Conservation (phyloP, 1,140 invertebrate species). For the Cryptotermes secundus region DNA sequence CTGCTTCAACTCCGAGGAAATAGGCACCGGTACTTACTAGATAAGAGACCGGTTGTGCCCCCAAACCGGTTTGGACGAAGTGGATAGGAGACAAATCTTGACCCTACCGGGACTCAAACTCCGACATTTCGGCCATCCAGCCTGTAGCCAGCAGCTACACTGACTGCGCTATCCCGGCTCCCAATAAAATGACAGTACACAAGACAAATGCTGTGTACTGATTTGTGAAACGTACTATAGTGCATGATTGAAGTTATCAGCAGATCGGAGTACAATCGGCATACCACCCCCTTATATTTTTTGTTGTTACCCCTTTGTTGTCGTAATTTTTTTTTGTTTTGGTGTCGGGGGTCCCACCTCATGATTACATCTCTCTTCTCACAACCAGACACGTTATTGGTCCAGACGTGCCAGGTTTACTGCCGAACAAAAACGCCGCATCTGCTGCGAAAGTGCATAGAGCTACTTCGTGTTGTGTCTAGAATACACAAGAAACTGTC, state of each 20-base stretch:
- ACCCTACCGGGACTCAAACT: no score
- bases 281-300: background rate
- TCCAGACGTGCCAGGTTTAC: background rate
- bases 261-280: background rate
- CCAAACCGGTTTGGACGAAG: no score
- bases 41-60: no score
- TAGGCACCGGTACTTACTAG: no score
- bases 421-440: background rate
- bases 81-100: no score
- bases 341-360: background rate
- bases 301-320: background rate
- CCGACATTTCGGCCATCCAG: no score
- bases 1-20: no score
- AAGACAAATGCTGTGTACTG: no score
- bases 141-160: no score
- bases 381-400: background rate
- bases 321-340: background rate
- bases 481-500: background rate
- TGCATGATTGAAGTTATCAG: conserved; percentile 7
- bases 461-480: background rate
- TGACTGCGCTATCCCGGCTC: no score
- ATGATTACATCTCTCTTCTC: background rate
- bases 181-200: no score
- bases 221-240: background rate
- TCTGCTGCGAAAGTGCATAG: background rate